Evolutionary conservation across 2,888 invertebrate species (phyloP), one percentile per base, ranked within the genome.

Genomic region (Eremobia ochroleuca): DNA sequence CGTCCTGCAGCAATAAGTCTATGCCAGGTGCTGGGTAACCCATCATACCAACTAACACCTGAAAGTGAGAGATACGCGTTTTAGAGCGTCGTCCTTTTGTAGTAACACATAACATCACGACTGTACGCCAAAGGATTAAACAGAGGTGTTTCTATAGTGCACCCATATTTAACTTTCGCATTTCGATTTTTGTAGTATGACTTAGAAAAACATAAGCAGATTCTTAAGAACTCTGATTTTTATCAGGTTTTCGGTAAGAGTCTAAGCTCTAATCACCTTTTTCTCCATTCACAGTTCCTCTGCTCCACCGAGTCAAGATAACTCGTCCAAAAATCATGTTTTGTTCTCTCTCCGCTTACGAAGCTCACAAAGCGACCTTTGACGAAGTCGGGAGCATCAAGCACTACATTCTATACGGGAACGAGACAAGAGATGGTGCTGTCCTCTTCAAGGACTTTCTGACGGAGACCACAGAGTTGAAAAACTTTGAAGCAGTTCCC

Each of bases 301-400:
- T 92, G 0, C 73, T 88, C 0, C 88, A 90, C 31, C 81, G 90
- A 1, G 52, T 89, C 1, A 87, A 88, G 28, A 86, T 91, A 43
- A 77, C 82, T 0, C 87, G 81, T 28, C 92, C 92, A 8, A 89
- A 79, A 74, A 52, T 92, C 2, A 85, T 92, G 73, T 92, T 92
- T 40, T 89, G 89, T 40, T 91, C 92, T 0, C 46, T 73, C 0
- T 25, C 79, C 0, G 85, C 86, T 0, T 92, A 82, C 67, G 62
- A 81, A 8, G 40, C 46, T 0, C 88, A 90, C 67, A 88, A 76
- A 49, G n/a, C 68, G 0, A 76, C 82, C 0, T 80, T 88, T 6
- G 81, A 79, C 0, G 74, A 76, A 43, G 69, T 59, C 4, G 76
- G 49, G 4, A 67, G 55, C 52, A 40, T 83, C 62, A 9, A 83